phyloP scores from a whole-genome alignment of 2,888 invertebrate species.

The Cataglyphis rosenhaueri region DNA sequence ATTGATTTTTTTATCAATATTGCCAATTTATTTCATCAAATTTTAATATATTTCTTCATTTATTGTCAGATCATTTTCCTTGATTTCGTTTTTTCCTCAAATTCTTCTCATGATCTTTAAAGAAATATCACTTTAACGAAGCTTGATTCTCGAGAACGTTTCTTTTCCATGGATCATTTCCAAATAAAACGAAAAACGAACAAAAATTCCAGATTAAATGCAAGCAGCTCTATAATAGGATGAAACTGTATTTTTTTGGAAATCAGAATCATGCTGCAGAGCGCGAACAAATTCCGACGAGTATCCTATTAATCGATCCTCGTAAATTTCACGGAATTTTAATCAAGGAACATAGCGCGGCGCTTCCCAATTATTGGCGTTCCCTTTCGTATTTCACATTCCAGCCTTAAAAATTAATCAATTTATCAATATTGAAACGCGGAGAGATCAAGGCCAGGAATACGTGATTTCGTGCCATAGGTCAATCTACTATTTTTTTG shows the following conservation, averaged over 20 bases:
- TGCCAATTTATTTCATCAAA: background rate
- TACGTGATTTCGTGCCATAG: background rate
- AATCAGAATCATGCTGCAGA: constrained; percentile 18
- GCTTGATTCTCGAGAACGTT: background rate
- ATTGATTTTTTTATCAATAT: constrained; percentile 24
- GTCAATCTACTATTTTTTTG: constrained; percentile 4
- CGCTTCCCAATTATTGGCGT: constrained; percentile 59
- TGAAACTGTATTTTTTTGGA: constrained; percentile 22
- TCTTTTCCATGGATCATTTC: background rate
- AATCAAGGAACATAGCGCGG: constrained; percentile 59
- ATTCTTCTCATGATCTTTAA: constrained; percentile 25
- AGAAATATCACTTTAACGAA: constrained; percentile 22
- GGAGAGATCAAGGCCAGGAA: background rate
- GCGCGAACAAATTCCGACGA: constrained; percentile 13
- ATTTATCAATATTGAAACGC: constrained; percentile 48
- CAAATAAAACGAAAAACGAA: constrained; percentile 6
- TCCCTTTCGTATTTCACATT: constrained; percentile 41
- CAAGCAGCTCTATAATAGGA: constrained; percentile 25
- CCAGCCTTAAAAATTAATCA: constrained; percentile 58
- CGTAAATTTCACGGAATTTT: constrained; percentile 58
- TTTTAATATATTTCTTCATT: constrained; percentile 26
- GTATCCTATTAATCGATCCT: constrained; percentile 52
- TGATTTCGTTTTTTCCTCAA: background rate
- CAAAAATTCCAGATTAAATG: constrained; percentile 30
- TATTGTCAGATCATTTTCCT: constrained; percentile 27